phyloP scores from a whole-genome alignment of 2,797 vertebrate species.

The Cryptoblepharus egeriae region DNA sequence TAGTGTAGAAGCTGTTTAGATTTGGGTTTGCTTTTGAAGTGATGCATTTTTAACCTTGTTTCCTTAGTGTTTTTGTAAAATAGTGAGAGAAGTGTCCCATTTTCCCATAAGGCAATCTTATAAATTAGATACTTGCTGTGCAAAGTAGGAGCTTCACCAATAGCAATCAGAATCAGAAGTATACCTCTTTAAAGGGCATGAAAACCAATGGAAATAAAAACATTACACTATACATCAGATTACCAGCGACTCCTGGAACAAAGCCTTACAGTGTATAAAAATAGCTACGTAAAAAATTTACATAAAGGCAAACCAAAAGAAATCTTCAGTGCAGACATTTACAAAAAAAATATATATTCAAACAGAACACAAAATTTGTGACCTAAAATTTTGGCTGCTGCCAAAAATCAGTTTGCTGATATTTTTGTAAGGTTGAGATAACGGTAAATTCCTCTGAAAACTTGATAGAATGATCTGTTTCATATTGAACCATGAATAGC shows the following conservation, averaged over 20 bases:
- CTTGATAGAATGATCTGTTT: slow-evolving; percentile 80
- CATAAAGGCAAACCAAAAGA: slow-evolving; percentile 86
- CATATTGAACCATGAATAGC: slow-evolving; percentile 83
- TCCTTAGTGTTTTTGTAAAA: slow-evolving; percentile 52
- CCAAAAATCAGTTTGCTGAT: slow-evolving; percentile 76
- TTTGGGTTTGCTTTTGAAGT: slow-evolving; percentile 29
- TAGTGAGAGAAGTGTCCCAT: slow-evolving; percentile 51
- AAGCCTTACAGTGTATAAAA: slow-evolving; percentile 90
- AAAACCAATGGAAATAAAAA: slow-evolving; percentile 80
- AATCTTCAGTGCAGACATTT: slow-evolving; percentile 87
- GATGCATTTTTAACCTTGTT: slow-evolving; percentile 41
- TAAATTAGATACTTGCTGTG: slow-evolving; percentile 63
- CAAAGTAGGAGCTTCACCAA: slow-evolving; percentile 72
- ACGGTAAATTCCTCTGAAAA: slow-evolving; percentile 81
- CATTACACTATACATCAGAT: slow-evolving; percentile 82
- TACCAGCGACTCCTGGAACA: slow-evolving; percentile 85
- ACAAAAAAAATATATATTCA: slow-evolving; percentile 78
- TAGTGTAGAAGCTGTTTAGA: slow-evolving; percentile 39
- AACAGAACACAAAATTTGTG: slow-evolving; percentile 82
- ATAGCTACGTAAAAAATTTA: slow-evolving; percentile 90
- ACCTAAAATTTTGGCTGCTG: slow-evolving; percentile 81
- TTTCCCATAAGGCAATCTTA: slow-evolving; percentile 61
- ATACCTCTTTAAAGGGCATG: slow-evolving; percentile 79
- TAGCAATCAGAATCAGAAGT: slow-evolving; percentile 82
- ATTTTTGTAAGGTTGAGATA: slow-evolving; percentile 79